Evolutionary conservation across 2,113 vertebrate genomes (phyloP), one percentile per base, ranked within the genome.

Genomic region (Pelvicachromis taeniatus): DNA sequence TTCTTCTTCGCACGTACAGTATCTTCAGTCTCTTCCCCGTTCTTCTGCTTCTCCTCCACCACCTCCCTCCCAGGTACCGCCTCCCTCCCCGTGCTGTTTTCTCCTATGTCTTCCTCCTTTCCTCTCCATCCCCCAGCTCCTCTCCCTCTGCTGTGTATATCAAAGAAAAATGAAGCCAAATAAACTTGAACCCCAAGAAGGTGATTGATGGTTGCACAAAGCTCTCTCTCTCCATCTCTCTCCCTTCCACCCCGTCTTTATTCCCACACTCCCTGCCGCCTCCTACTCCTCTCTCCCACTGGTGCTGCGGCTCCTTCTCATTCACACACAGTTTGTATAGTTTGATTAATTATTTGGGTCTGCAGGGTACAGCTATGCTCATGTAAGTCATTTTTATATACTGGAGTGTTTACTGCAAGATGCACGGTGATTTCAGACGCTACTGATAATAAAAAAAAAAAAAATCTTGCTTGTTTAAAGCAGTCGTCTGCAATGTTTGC

Each of bases 181-280:
- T 93, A 94, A 94, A 95, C 87, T 89, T 91, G 79, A 93, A 93
- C 91, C 93, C 86, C 63, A 55, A 83, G 93, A 88, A 91, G 87
- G 86, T 94, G 94, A 95, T 95, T 93, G 95, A 95, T 95, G 86
- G 90, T 88, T 93, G 89, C 80, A 84, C 87, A 89, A 86, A 92
- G 85, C 87, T 78, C 54, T 54, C 77, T 70, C 85, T 84, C 85
- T 90, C 84, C 81, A 84, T 89, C 80, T 84, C 54, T 83, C 90
- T 80, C 75, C 84, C 80, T 65, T 89, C 45, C 58, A 58, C 61
- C 78, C 29, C 8, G 56, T 83, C 88, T 90, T 89, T 90, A 90
- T 93, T 88, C 88, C 91, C 88, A 84, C 83, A 88, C 85, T 93
- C 89, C 86, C 81, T 83, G n/a, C 79, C 35, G 19, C 68, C 53